Conservation (phyloP, 92 coral and sea anemone genomes). For the Bergia sp. region DNA sequence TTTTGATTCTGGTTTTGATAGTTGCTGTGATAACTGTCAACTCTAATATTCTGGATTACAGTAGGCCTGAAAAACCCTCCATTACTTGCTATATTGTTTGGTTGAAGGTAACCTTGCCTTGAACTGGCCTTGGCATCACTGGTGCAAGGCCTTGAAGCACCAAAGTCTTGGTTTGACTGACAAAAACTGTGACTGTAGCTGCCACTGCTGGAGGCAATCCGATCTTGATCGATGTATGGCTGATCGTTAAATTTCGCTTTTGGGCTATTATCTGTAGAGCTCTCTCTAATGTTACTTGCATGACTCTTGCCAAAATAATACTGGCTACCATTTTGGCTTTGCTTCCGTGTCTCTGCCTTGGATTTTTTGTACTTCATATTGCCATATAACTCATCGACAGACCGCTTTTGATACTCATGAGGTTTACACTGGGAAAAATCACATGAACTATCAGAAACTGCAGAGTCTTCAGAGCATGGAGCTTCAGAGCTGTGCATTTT, state of each 20-base stretch:
- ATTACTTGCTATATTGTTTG: background rate
- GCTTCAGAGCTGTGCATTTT: slow-evolving; percentile 6
- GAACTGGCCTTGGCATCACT: background rate
- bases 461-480: background rate
- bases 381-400: slow-evolving; percentile 26
- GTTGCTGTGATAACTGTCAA: background rate
- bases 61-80: background rate
- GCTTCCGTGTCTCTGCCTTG: slow-evolving; percentile 6
- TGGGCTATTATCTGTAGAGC: too few relatives aligned
- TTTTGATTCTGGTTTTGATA: background rate
- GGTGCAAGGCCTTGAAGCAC: background rate
- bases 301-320: slow-evolving; percentile 25
- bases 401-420: background rate
- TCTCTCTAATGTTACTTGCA: background rate
- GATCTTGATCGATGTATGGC: background rate
- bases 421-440: background rate
- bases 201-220: background rate
- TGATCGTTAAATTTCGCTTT: background rate
- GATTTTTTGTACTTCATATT: slow-evolving; percentile 33
- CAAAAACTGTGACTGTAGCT: background rate
- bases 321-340: background rate
- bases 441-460: background rate
- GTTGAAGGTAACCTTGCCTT: background rate
- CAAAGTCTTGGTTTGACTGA: background rate
- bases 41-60: background rate